Conservation (phyloP, 2,113 vertebrate genomes). For the Numida meleagris region DNA sequence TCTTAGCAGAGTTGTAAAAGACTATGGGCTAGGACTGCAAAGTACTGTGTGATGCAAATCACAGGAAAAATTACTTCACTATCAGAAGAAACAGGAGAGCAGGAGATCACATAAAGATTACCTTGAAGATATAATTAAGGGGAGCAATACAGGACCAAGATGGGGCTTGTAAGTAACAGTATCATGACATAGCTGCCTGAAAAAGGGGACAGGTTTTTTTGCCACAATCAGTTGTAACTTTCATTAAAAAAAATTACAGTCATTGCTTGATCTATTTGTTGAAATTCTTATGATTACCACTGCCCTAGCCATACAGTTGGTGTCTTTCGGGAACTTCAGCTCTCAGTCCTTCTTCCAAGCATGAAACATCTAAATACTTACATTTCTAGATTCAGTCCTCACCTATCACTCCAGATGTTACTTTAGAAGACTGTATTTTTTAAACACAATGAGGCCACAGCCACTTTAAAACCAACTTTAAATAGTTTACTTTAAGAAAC, state of each 20-base stretch:
- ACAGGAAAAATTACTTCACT: not conserved
- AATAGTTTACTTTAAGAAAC: not conserved
- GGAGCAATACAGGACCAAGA: rapidly evolving
- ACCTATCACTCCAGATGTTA: not conserved
- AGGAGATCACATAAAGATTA: not conserved
- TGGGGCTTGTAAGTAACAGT: not conserved
- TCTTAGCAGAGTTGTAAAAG: not conserved
- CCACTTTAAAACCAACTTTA: not conserved
- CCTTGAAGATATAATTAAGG: not conserved
- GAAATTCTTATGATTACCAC: not conserved
- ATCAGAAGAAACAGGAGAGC: not conserved
- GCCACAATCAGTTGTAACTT: not conserved
- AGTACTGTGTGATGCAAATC: not conserved
- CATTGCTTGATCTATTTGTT: not conserved
- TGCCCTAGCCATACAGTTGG: rapidly evolving
- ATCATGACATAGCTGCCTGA: not conserved
- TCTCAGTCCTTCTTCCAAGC: not conserved
- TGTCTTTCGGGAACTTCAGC: not conserved
- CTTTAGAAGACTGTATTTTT: not conserved
- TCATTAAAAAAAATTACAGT: not conserved
- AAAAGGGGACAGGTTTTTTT: not conserved
- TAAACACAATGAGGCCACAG: not conserved
- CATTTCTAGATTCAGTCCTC: not conserved
- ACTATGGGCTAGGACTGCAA: not conserved
- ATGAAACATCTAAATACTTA: not conserved